phyloP scores from a whole-genome alignment of 2,113 vertebrate species.

The Trachemys scripta region DNA sequence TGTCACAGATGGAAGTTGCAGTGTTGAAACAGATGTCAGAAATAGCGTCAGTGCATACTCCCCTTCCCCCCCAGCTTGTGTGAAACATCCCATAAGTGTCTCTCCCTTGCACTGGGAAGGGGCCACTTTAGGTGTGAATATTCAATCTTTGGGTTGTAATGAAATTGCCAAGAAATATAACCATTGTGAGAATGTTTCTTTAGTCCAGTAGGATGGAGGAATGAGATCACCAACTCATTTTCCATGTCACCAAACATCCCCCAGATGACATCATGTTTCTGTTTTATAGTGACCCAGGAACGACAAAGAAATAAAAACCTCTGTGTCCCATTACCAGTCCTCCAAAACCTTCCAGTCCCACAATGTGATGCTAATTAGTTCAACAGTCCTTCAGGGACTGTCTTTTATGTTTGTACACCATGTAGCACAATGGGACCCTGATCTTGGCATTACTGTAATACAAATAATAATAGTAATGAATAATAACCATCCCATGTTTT shows the following conservation, averaged over 20 bases:
- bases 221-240: accelerated
- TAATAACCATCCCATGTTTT: accelerated
- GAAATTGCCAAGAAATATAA: accelerated
- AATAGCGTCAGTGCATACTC: accelerated
- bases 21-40: background rate
- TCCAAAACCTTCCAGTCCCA: accelerated
- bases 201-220: background rate
- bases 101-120: accelerated
- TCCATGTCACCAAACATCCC: background rate
- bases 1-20: background rate
- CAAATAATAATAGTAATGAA: background rate
- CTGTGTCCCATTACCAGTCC: background rate
- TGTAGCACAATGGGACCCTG: background rate
- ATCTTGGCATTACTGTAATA: too few relatives aligned
- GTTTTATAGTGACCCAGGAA: background rate
- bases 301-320: background rate
- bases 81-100: accelerated
- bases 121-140: accelerated
- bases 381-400: background rate
- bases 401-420: accelerated
- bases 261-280: background rate
- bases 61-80: background rate
- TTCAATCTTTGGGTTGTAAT: accelerated
- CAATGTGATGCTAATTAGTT: accelerated
- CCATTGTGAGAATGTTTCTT: accelerated